Percentiles rank a stretch among this genome's conserved stretches.
Evolutionary conservation across 2,797 vertebrate genomes (phyloP).

Genomic region (Vipera ursinii): DNA sequence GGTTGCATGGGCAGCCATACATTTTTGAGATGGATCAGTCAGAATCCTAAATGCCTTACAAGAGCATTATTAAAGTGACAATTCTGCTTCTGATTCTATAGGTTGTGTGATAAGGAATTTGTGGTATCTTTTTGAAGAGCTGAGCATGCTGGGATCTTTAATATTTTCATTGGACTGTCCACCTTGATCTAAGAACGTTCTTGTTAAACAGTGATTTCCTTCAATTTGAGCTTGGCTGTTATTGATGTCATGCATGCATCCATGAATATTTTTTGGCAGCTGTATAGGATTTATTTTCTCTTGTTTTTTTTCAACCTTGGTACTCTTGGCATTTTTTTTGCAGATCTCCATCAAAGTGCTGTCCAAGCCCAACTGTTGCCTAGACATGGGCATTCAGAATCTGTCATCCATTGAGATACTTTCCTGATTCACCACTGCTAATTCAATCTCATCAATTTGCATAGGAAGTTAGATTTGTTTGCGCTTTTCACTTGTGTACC

Average conservation of each 20-base stretch:
- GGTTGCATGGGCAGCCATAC: neutral
- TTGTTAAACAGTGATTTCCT: neutral
- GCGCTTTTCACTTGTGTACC: neutral
- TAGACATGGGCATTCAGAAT: neutral
- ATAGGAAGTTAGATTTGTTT: neutral
- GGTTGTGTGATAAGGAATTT: neutral
- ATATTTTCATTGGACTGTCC: neutral
- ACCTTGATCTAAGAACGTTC: neutral
- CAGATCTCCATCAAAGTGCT: neutral
- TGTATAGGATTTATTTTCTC: neutral
- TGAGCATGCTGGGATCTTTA: neutral
- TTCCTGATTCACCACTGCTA: neutral
- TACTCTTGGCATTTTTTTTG: neutral
- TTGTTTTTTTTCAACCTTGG: neutral
- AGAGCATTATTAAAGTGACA: neutral
- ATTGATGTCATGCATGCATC: neutral
- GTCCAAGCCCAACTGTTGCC: neutral
- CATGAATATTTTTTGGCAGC: neutral
- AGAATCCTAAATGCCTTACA: neutral
- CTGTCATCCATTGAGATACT: neutral
- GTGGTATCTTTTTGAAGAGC: neutral
- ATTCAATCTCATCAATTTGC: neutral
- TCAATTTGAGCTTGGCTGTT: neutral
- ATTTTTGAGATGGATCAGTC: neutral
- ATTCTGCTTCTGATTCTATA: neutral